A percentile compares a stretch with the other conserved stretches of the same genome.
These are phyloP conservation scores for Ophioninae sp. DNA, from an alignment of 2,888 invertebrate genomes.

Conservation along the genomic window DNA sequence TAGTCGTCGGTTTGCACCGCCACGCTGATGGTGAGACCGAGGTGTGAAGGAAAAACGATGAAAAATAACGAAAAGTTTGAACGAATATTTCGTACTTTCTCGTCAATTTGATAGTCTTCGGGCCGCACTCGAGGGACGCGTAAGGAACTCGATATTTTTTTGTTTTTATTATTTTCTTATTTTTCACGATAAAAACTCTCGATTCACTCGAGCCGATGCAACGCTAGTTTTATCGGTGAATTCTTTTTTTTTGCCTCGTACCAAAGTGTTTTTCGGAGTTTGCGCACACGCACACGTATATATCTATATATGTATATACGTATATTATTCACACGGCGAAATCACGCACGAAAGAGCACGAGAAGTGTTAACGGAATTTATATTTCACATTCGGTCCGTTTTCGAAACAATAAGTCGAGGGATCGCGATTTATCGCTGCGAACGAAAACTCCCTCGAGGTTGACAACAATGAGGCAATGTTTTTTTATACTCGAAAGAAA, in stretches of 20 bases:
- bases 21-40: conserved; percentile 10
- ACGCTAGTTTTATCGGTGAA: conserved; percentile 48
- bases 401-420: neutral
- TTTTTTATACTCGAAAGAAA: conserved; percentile 5
- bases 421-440: neutral
- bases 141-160: conserved; percentile 13
- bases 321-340: conserved; percentile 22
- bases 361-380: conserved; percentile 34
- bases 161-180: conserved; percentile 7
- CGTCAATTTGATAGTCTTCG: conserved; percentile 8
- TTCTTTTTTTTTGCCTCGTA: conserved; percentile 35
- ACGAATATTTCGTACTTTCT: conserved; percentile 28
- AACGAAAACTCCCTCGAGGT: neutral
- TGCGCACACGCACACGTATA: conserved; percentile 49
- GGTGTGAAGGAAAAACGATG: neutral
- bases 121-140: conserved; percentile 17
- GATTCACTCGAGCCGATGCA: conserved; percentile 40
- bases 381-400: conserved; percentile 17
- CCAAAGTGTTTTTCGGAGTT: conserved; percentile 47
- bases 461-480: conserved; percentile 5
- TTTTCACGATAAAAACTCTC: conserved; percentile 3
- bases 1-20: conserved; percentile 10
- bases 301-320: conserved; percentile 10
- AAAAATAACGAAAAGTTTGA: neutral
- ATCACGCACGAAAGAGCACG: conserved; percentile 41